phyloP scores from a whole-genome alignment of 1,140 invertebrate species.

The Calliphora vicina region DNA sequence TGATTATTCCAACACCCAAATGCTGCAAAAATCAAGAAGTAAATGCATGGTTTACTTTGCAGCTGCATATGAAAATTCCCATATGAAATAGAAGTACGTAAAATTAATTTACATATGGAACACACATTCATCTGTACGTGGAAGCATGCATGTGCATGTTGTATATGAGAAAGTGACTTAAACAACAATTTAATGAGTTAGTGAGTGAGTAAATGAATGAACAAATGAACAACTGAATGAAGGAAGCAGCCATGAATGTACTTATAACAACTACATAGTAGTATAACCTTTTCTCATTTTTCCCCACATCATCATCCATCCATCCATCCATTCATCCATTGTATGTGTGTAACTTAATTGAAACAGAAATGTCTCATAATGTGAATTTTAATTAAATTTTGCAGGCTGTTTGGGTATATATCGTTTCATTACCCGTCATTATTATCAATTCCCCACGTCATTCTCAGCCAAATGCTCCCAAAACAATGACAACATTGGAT shows the following conservation, averaged over 20 bases:
- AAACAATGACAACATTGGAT: slow-evolving; percentile 84
- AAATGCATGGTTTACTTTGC: too few species aligned
- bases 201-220: too few species aligned
- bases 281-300: neutral
- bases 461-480: slow-evolving; percentile 76
- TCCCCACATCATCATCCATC: neutral
- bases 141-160: too few species aligned
- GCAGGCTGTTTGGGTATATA: slow-evolving; percentile 92
- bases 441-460: slow-evolving; percentile 89
- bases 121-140: too few species aligned
- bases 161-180: neutral
- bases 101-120: too few species aligned
- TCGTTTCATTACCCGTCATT: slow-evolving; percentile 89
- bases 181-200: neutral
- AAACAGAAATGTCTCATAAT: neutral
- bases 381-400: slow-evolving; percentile 26
- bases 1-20: too few species aligned
- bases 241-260: neutral
- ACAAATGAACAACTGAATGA: neutral
- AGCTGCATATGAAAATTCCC: too few species aligned
- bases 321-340: too few species aligned
- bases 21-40: too few species aligned
- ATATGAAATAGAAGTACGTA: too few species aligned
- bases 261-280: neutral
- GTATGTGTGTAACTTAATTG: neutral